Conservation (phyloP, 2,113 vertebrate genomes). For the Seriola rivoliana region DNA sequence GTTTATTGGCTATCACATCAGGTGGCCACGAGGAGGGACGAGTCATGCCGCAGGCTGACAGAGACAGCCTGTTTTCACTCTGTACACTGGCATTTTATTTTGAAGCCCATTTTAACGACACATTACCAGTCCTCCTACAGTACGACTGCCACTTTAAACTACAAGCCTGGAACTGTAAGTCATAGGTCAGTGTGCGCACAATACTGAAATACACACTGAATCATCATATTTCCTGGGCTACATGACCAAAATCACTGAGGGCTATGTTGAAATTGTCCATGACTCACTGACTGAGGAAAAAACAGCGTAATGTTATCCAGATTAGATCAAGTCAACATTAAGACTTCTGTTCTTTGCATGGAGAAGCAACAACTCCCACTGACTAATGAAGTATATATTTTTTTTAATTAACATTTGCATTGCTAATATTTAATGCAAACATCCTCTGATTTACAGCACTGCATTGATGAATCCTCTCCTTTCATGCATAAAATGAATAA, state of each 20-base stretch:
- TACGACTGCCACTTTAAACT: background rate
- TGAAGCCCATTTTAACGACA: background rate
- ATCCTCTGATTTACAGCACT: background rate
- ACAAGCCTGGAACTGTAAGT: slow-evolving; percentile 9
- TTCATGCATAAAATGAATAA: no score
- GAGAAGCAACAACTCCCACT: slow-evolving; percentile 23
- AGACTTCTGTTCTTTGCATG: slow-evolving; percentile 20
- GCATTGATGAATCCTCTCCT: background rate
- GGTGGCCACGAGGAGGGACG: slow-evolving; percentile 12
- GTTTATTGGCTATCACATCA: slow-evolving; percentile 49
- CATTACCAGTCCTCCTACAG: slow-evolving; percentile 5
- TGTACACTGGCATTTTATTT: background rate
- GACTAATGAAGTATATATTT: background rate
- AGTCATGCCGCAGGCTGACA: slow-evolving; percentile 1
- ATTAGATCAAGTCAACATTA: slow-evolving; percentile 22
- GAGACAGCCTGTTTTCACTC: background rate
- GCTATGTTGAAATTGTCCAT: slow-evolving; percentile 58
- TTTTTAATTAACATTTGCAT: background rate
- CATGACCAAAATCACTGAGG: slow-evolving; percentile 49
- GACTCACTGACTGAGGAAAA: slow-evolving; percentile 59
- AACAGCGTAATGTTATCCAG: slow-evolving; percentile 51
- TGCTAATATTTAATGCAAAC: background rate
- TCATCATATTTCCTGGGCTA: slow-evolving; percentile 51
- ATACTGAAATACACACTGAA: slow-evolving; percentile 47
- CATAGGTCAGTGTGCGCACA: slow-evolving; percentile 43